A percentile compares a stretch with the other conserved stretches of the same genome.
Evolutionary conservation across 2,797 vertebrate genomes (phyloP).

Genomic region (Pterois miles): DNA sequence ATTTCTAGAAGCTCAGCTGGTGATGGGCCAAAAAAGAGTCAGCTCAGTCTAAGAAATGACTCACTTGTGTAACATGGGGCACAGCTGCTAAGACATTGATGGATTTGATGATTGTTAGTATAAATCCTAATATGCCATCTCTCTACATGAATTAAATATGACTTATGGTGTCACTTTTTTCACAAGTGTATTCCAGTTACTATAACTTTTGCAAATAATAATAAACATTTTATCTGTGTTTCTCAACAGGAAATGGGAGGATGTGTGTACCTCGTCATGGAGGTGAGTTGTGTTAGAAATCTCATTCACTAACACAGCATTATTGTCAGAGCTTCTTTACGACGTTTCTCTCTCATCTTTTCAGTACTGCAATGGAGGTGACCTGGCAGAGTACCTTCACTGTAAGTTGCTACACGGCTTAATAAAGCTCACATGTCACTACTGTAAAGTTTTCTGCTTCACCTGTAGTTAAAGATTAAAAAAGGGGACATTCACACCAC

Average conservation of each 20-base stretch:
- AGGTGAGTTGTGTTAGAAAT: slow-evolving; percentile 85
- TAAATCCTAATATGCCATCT: neutral
- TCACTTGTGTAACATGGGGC: slow-evolving; percentile 24
- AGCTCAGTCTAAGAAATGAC: slow-evolving; percentile 10
- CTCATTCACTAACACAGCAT: neutral
- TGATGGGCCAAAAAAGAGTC: slow-evolving; percentile 18
- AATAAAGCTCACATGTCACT: neutral
- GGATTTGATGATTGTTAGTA: slow-evolving; percentile 9
- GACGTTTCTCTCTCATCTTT: slow-evolving; percentile 43
- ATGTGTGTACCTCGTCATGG: slow-evolving; percentile 97
- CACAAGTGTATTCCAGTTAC: neutral
- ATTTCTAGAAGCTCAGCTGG: slow-evolving; percentile 17
- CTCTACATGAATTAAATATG: neutral
- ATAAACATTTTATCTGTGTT: slow-evolving; percentile 36
- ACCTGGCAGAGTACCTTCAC: slow-evolving; percentile 97
- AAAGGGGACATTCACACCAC: neutral
- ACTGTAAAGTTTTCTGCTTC: slow-evolving; percentile 4
- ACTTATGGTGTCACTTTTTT: neutral
- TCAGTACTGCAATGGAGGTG: slow-evolving; percentile 98
- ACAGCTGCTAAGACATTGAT: slow-evolving; percentile 1
- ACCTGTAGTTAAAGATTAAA: no score
- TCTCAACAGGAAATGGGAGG: slow-evolving; percentile 91
- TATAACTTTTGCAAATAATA: neutral
- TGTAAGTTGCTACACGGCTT: slow-evolving; percentile 84
- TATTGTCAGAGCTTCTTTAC: neutral